phyloP scores from a whole-genome alignment of 35 echinoderm and acorn worm genomes.

The Eucidaris tribuloides region DNA sequence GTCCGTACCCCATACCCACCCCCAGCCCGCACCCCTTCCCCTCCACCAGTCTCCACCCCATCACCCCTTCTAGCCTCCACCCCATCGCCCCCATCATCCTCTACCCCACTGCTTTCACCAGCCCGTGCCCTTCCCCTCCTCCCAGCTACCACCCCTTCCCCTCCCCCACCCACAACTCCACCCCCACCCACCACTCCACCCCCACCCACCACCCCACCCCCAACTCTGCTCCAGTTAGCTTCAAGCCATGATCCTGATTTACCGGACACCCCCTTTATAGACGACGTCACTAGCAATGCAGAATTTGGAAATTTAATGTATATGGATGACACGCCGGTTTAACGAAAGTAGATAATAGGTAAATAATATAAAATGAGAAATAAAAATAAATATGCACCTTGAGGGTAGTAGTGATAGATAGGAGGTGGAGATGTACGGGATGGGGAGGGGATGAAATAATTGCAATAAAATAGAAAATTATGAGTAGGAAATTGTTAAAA shows the following conservation, averaged over 20 bases:
- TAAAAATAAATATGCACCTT: no score
- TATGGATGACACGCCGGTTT: slow-evolving; percentile 1
- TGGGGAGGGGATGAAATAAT: no score
- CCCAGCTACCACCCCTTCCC: background rate
- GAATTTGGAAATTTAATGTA: background rate
- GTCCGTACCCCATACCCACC: no score
- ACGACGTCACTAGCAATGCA: background rate
- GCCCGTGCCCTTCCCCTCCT: no score
- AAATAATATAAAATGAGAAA: no score
- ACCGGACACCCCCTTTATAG: background rate
- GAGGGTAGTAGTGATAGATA: no score
- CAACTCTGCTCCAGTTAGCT: slow-evolving; percentile 11
- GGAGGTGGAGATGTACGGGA: no score
- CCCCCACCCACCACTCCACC: background rate
- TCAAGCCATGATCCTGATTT: background rate
- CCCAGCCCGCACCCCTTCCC: no score
- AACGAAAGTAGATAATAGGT: no score
- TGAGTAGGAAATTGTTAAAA: no score
- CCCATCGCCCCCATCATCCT: background rate
- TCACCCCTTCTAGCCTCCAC: background rate
- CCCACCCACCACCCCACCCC: background rate
- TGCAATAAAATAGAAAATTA: no score
- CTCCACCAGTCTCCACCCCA: no score
- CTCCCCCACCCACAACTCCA: background rate
- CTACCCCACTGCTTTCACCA: background rate